Conservation (phyloP, 2,797 vertebrate genomes). For the Anabacerthia variegaticeps region DNA sequence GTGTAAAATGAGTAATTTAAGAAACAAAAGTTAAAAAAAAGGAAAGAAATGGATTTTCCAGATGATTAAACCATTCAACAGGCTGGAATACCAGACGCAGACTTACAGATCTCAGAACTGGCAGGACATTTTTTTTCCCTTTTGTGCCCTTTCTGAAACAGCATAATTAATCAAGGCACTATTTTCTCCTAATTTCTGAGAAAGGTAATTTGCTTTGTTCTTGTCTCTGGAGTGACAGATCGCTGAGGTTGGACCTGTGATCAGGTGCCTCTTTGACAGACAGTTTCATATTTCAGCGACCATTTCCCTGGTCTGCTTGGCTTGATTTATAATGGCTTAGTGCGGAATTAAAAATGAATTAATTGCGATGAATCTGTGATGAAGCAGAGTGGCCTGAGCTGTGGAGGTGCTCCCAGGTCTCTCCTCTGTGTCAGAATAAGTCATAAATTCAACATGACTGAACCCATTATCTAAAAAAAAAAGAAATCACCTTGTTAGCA, state of each 20-base stretch:
- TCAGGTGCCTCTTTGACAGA: slow-evolving; percentile 24
- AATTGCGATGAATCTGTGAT: slow-evolving; percentile 75
- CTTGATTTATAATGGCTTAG: slow-evolving; percentile 78
- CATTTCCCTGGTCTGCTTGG: slow-evolving; percentile 33
- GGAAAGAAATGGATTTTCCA: not conserved
- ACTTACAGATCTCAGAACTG: not conserved
- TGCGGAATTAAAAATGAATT: slow-evolving; percentile 82
- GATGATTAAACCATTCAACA: not conserved
- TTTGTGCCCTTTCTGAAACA: slow-evolving; percentile 41
- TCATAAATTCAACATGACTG: not conserved
- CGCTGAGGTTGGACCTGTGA: slow-evolving; percentile 56
- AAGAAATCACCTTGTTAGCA: not conserved
- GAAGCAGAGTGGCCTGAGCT: slow-evolving; percentile 48
- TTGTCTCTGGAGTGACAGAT: slow-evolving; percentile 69
- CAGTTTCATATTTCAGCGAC: slow-evolving; percentile 62
- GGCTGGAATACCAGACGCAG: not conserved
- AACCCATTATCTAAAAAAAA: not conserved
- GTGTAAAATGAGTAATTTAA: not conserved
- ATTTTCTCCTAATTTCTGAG: slow-evolving; percentile 63
- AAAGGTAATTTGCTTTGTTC: slow-evolving; percentile 65
- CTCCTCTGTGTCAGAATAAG: not conserved
- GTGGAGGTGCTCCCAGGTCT: slow-evolving; percentile 70
- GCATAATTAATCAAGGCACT: slow-evolving; percentile 64
- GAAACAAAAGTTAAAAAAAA: not conserved
- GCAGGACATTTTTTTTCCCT: not conserved